A percentile compares a stretch with the other conserved stretches of the same genome.
Evolutionary conservation across 2,113 vertebrate species (phyloP).

Genomic region (Hyperoodon ampullatus): DNA sequence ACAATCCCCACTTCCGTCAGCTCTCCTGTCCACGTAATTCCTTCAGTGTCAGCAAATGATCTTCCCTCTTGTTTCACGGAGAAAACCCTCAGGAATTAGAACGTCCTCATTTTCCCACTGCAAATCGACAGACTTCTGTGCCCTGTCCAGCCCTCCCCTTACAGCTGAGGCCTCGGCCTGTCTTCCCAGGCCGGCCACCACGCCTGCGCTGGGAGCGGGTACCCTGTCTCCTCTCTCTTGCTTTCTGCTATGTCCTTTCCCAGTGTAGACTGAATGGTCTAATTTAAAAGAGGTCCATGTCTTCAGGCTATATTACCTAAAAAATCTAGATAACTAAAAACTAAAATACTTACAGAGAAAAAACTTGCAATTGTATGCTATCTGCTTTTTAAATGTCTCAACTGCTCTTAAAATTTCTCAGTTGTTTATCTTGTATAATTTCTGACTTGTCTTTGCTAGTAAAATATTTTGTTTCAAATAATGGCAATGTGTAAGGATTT

Average conservation of each 20-base stretch:
- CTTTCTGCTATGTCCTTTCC: neutral
- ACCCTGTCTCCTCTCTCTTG: neutral
- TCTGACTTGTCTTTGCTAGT: neutral
- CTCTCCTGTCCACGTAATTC: neutral
- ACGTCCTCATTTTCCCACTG: neutral
- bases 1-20: neutral
- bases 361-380: neutral
- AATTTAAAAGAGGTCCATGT: neutral
- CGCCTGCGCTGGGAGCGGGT: neutral
- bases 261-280: neutral
- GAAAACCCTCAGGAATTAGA: neutral
- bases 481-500: neutral
- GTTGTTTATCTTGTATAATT: neutral
- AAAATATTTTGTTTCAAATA: slow-evolving; percentile 44
- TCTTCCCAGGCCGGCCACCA: neutral
- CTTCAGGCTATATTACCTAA: neutral
- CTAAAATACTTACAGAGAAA: neutral
- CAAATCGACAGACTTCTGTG: neutral
- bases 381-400: neutral
- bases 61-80: neutral
- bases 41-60: neutral
- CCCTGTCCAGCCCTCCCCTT: too few species aligned
- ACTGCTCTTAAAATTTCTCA: neutral
- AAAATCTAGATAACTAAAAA: neutral
- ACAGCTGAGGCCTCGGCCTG: neutral